Conservation (phyloP, 2,797 vertebrate species). For the Peromyscus aztecus region DNA sequence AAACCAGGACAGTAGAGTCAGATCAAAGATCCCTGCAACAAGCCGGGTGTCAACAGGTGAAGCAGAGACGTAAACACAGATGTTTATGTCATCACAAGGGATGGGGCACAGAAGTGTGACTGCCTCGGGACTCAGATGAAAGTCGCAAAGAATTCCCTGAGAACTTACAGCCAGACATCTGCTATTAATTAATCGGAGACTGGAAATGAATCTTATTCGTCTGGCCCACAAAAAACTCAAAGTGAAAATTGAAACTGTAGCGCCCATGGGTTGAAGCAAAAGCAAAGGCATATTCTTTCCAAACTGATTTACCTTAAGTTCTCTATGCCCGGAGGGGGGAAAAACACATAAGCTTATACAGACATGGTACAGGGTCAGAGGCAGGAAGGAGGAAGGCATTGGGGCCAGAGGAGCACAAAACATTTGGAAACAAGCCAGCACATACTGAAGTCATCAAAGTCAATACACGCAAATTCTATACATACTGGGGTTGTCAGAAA, state of each 20-base stretch:
- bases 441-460: not conserved
- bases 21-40: slow-evolving; percentile 35
- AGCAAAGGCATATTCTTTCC: slow-evolving; percentile 47
- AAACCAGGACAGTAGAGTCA: slow-evolving; percentile 35
- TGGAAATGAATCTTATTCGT: not conserved
- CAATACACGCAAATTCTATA: not conserved
- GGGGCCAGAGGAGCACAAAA: not conserved
- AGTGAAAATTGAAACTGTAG: slow-evolving; percentile 22
- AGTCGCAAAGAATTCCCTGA: not conserved
- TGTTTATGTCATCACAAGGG: not conserved
- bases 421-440: slow-evolving; percentile 24
- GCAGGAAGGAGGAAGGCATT: not conserved
- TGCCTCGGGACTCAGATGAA: not conserved
- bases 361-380: not conserved
- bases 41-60: not conserved
- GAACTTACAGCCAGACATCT: not conserved
- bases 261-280: not conserved
- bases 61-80: not conserved
- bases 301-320: not conserved
- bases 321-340: not conserved
- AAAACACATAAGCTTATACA: not conserved
- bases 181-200: not conserved
- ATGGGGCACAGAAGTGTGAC: not conserved
- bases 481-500: not conserved
- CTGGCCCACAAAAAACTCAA: not conserved